These are phyloP conservation scores for Sylvietta virens DNA, from an alignment of 2,113 vertebrate species.

Conservation along the genomic window DNA sequence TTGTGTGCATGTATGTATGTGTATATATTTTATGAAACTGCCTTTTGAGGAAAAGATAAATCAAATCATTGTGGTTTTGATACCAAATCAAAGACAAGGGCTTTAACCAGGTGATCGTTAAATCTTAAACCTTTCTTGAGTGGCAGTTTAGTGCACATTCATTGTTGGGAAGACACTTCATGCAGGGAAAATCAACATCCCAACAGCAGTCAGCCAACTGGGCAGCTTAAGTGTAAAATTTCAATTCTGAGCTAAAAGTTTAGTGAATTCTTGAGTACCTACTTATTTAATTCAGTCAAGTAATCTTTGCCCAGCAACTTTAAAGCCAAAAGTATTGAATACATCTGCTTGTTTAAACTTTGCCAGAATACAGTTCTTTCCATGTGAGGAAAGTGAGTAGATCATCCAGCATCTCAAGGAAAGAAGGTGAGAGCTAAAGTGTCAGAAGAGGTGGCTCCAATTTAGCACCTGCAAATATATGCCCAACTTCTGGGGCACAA, in stretches of 20 bases:
- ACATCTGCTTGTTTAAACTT: neutral
- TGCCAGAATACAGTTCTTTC: neutral
- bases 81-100: neutral
- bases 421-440: neutral
- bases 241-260: neutral
- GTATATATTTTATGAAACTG: neutral
- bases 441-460: neutral
- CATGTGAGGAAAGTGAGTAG: neutral
- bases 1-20: neutral
- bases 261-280: neutral
- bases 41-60: neutral
- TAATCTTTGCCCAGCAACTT: neutral
- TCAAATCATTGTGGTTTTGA: neutral
- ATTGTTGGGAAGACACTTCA: neutral
- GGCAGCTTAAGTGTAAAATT: neutral
- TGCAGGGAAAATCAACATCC: neutral
- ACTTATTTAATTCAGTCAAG: neutral
- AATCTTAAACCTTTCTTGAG: neutral
- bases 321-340: neutral
- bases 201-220: neutral
- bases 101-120: neutral
- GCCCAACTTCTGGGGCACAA: fast-evolving
- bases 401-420: neutral
- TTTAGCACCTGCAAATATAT: neutral
- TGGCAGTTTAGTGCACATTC: neutral